These are phyloP conservation scores for Tangara arthus DNA, from an alignment of 2,797 vertebrate genomes.

Conservation along the genomic window DNA sequence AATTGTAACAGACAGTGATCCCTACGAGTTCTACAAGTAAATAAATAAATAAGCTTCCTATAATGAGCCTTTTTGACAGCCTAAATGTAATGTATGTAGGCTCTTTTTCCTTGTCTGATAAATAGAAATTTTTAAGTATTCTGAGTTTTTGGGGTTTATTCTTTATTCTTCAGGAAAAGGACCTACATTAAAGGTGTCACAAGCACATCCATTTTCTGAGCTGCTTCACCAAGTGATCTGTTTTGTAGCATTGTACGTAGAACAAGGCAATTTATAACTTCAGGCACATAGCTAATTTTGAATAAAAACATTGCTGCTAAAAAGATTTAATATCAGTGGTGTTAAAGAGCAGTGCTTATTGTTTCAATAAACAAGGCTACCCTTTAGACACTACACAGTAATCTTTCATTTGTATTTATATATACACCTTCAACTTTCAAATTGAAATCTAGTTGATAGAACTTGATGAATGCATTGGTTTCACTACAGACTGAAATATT, in stretches of 20 bases:
- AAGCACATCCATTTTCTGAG: not conserved
- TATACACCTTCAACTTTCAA: not conserved
- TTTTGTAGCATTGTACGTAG: not conserved
- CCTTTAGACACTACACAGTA: not conserved
- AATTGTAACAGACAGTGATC: not conserved
- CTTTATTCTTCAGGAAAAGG: not conserved
- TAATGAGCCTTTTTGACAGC: not conserved
- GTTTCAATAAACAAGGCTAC: not conserved
- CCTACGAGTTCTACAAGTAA: not conserved
- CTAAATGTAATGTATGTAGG: not conserved
- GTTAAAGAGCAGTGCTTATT: not conserved
- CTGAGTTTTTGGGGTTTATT: not conserved
- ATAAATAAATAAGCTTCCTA: not conserved
- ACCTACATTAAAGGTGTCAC: not conserved
- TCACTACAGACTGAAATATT: not conserved
- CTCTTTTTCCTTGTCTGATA: not conserved
- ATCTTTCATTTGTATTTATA: not conserved
- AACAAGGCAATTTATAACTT: not conserved
- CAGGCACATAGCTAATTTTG: not conserved
- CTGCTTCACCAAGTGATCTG: not conserved
- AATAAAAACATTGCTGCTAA: not conserved
- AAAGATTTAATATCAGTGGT: not conserved
- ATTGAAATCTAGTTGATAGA: not conserved
- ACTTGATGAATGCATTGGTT: not conserved
- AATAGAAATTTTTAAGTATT: not conserved